Evolutionary conservation across 1,140 invertebrate species (phyloP).

Genomic region (Lasaia peninsularis): DNA sequence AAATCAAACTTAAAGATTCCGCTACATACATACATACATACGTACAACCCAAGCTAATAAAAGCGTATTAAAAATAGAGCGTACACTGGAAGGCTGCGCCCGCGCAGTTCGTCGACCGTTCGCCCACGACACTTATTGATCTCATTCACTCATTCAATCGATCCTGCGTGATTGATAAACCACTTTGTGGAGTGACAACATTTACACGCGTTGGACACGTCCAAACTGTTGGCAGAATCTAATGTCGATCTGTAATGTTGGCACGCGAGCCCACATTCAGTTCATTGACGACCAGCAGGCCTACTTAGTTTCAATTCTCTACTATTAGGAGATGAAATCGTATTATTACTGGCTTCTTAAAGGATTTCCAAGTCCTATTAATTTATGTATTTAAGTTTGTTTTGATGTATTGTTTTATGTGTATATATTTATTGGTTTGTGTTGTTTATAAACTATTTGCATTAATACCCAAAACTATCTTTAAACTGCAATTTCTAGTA

Average conservation of each 20-base stretch:
- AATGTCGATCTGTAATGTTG: background rate
- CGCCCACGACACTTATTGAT: slow-evolving; percentile 68
- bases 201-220: slow-evolving; percentile 23
- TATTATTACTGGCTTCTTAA: background rate
- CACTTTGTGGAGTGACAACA: slow-evolving; percentile 48
- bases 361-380: background rate
- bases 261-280: slow-evolving; percentile 7
- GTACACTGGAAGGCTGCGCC: slow-evolving; percentile 52
- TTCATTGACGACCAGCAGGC: slow-evolving; percentile 1
- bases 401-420: no score
- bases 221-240: background rate
- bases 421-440: no score
- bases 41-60: no score
- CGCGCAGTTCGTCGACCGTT: slow-evolving; percentile 71
- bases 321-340: background rate
- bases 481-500: no score
- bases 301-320: background rate
- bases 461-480: no score
- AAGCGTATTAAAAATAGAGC: slow-evolving; percentile 71
- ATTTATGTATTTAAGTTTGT: no score
- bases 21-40: no score
- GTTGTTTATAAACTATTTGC: no score
- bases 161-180: slow-evolving; percentile 67
- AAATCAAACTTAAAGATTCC: no score
- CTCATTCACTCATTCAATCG: slow-evolving; percentile 63